Evolutionary conservation across 1,140 invertebrate species (phyloP).

Genomic region (Camponotus vicinus): DNA sequence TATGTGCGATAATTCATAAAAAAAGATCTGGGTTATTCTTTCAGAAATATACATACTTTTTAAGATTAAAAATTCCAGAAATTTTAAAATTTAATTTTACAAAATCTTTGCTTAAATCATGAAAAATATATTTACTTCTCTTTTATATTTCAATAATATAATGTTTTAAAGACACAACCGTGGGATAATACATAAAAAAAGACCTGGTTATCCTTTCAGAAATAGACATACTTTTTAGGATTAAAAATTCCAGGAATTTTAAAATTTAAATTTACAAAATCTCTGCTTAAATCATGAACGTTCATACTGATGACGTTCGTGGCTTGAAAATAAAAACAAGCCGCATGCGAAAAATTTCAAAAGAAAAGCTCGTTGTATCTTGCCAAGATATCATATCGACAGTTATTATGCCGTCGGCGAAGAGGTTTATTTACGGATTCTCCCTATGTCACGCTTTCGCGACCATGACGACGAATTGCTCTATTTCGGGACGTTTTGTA

Average conservation of each 20-base stretch:
- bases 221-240: not conserved
- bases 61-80: not conserved
- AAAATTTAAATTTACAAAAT: too few species aligned
- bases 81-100: too few species aligned
- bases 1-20: not conserved
- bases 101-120: too few species aligned
- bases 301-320: not conserved
- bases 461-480: constrained; percentile 37
- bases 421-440: constrained; percentile 53
- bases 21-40: not conserved
- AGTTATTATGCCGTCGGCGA: constrained; percentile 36
- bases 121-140: too few species aligned
- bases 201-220: not conserved
- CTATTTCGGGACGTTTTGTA: constrained; percentile 71
- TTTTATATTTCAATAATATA: not conserved
- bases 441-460: not conserved
- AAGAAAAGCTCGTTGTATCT: not conserved
- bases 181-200: not conserved
- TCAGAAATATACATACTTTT: not conserved
- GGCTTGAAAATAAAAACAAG: constrained; percentile 28
- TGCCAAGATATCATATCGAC: constrained; percentile 45
- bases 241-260: not conserved
- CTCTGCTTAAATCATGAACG: not conserved
- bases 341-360: not conserved
- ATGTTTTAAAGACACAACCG: not conserved